Base-by-base conservation (phyloP, 2,113 vertebrate genomes). In the Heterocephalus glaber region DNA sequence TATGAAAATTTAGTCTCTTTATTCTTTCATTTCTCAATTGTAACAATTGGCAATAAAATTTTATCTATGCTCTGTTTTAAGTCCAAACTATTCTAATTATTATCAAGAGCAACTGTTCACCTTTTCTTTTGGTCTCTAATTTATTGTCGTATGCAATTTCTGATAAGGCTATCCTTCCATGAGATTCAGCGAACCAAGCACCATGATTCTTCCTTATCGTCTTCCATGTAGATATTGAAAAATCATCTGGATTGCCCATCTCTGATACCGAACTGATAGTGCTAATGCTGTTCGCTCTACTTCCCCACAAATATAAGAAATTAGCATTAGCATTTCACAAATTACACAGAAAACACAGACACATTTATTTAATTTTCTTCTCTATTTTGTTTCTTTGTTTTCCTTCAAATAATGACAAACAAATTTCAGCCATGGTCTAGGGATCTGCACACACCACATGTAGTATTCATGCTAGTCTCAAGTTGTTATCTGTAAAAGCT, bases 401-500 rank as follows among this genome's bases (percentile, higher is more conserved):
- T 95, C 70, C 90, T 90, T 93, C 68, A 91, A 89, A 74, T 92
- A 86, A 84, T 79, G 80, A 79, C 5, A 86, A 56, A 86, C 56
- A 95, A 63, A 77, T 80, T 95, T 95, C 93, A 96, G 74, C n/a
- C 58, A 22, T 49, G 30, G 19, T 49, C 54, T 63, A 30, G 17
- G 52, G 38, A 96, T 63, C 44, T 5, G 14, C 41, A 63, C 12
- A 81, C 76, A 95, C 93, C 74, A 54, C 72, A 38, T 93, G 13
- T 44, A 87, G 90, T 87, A 94, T 97, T 95, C 94, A 95, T 94
- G 89, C 93, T 84, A 79, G 58, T 90, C 76, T 96, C 68, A 47
- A 93, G 79, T 92, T 97, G 94, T 24, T 97, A 92, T 61, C 83
- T 66, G n/a, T 92, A 94, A 97, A 96, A 95, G 91, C 83, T 68